Evolutionary conservation across 2,888 invertebrate species (phyloP), one percentile per base, ranked within the genome.

Genomic region (Antheraea assamensis): DNA sequence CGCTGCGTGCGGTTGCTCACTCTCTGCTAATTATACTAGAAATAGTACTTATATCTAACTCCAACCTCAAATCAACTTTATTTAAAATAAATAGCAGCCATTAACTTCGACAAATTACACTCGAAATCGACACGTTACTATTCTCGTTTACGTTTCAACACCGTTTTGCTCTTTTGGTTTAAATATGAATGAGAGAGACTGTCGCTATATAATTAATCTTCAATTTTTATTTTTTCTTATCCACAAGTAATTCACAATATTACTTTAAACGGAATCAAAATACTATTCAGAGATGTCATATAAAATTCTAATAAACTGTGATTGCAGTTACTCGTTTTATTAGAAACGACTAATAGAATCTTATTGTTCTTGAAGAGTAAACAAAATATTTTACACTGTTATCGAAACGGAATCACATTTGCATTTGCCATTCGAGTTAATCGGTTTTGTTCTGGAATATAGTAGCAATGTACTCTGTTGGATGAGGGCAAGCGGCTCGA

Each of bases 1-100:
- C 84, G 82, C 78, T 79, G 80, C 81, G 81, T 78, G 83, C 82
- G 80, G 84, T 85, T 87, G 88, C 88, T 90, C 90, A 89, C 89
- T 92, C 89, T 83, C 88, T 82, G 87, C 89, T 93, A 93, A 93
- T 93, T 93, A 92, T 91, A 88, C 88, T 82, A 77, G n/a, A n/a
- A n/a, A n/a, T n/a, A n/a, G 82, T 82, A 83, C 88, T 88, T 90
- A 87, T 42, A 13, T 13, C 42, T 42, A 86, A 82, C 80, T 85
- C 84, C 84, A 85, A 88, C 85, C 86, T 87, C 84, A 87, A 89
- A 89, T 90, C 86, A 87, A 87, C 86, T 87, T 87, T 83, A 84
- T 85, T 87, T 86, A 85, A 87, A 82, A 87, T 84, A 82, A 81
- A 78, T 80, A 76, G 74, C 74, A 75, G 83, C 81, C 82, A 80